Evolutionary conservation across 2,888 invertebrate genomes (phyloP), one percentile per base, ranked within the genome.

Genomic region (Dryomyza anilis): DNA sequence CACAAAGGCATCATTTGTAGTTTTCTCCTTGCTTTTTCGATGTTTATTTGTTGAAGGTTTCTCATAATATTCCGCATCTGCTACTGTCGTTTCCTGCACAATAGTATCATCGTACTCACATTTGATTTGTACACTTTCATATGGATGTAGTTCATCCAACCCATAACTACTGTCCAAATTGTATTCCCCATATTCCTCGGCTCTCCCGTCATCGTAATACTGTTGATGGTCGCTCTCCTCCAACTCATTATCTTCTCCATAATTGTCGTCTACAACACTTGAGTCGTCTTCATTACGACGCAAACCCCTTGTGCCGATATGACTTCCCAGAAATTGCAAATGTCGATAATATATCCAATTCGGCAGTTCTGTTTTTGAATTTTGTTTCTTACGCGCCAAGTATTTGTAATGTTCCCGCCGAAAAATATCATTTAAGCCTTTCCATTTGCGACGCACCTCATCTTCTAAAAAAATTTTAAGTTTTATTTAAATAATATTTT

Each of bases 361-460:
- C 12, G 56, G 56, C 3, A 43, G 23, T 43, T 56, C 25, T 12
- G 39, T 43, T 1, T 39, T 7, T 8, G 23, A n/a, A 27, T 56
- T 25, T 25, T 43, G 39, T 27, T 43, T 39, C 56, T 23, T 39
- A 25, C 56, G 56, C 2, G 16, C 5, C 56, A 7, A 2, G 23
- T 56, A 39, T 23, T 56, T 39, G 39, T 39, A 39, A 14, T 43
- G 39, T 14, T 56, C 56, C 8, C 39, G 55, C 23, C 55, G 33
- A 23, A 53, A 55, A 21, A 55, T 36, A 30, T 55, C 55, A 14
- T 33, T 55, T 36, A 55, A 21, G 19, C 55, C 19, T 19, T 55
- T 55, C 55, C 55, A 55, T 14, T 55, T 55, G 19, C 55, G 53
- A 33, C 53, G 55, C 39, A 39, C 36, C n/a, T 56, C 55, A 30